phyloP scores from a whole-genome alignment of 2,113 vertebrate species.

The Himantopus leucocephalus region DNA sequence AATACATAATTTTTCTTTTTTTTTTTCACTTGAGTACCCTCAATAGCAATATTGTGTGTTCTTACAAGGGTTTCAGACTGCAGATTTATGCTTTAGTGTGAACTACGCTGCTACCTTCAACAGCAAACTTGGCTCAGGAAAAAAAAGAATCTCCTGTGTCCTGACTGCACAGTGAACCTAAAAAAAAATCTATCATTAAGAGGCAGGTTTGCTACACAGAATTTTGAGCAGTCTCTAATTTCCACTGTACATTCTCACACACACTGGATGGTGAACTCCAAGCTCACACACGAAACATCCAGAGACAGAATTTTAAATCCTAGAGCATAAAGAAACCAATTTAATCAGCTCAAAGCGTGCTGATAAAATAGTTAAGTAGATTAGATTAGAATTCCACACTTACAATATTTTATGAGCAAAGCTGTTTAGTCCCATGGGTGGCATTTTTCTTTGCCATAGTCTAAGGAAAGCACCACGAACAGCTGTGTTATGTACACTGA shows the following conservation, averaged over 20 bases:
- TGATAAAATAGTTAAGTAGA: slow-evolving; percentile 39
- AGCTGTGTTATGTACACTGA: neutral
- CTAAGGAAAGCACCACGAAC: neutral
- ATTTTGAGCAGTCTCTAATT: slow-evolving; percentile 41
- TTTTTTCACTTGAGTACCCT: slow-evolving; percentile 7
- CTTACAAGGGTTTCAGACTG: neutral
- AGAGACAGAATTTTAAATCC: slow-evolving; percentile 11
- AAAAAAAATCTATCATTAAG: neutral
- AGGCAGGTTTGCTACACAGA: neutral
- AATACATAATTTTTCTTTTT: neutral
- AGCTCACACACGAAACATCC: neutral
- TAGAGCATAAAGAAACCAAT: neutral
- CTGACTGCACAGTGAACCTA: slow-evolving; percentile 14
- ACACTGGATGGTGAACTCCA: neutral
- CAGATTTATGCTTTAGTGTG: slow-evolving; percentile 10
- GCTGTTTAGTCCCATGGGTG: neutral
- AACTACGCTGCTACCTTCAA: neutral
- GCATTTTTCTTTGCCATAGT: neutral
- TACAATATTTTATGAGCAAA: neutral
- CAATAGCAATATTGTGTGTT: neutral
- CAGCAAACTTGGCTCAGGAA: neutral
- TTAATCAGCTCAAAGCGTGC: slow-evolving; percentile 9
- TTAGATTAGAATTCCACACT: neutral
- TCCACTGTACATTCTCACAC: neutral
- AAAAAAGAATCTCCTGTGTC: neutral